Percentiles rank a stretch among this genome's conserved stretches.
Conservation (phyloP, 2,113 vertebrate species). For the Lethenteron camtschaticum region DNA sequence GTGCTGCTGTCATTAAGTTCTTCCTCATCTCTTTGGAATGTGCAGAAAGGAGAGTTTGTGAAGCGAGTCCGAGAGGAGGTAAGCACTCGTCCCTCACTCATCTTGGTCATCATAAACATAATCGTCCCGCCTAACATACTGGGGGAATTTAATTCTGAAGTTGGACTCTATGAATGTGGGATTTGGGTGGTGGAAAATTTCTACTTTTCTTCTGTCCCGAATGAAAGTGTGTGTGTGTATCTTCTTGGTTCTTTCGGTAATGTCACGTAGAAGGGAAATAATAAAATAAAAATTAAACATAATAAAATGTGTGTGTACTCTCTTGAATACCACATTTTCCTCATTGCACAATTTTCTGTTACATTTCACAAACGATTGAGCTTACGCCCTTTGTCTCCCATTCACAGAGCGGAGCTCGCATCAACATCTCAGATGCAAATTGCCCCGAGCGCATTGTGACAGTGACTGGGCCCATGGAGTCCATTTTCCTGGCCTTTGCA, state of each 20-base stretch:
- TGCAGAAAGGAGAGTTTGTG: constrained; percentile 4
- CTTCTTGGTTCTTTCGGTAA: too few species aligned
- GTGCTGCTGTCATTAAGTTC: too few species aligned
- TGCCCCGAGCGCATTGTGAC: constrained; percentile 3
- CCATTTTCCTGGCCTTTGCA: constrained; percentile 4
- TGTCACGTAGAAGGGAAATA: too few species aligned
- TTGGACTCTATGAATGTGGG: too few species aligned
- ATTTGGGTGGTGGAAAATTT: not conserved
- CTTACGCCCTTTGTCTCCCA: too few species aligned
- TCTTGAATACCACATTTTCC: not conserved
- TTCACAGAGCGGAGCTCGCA: not conserved
- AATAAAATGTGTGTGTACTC: not conserved
- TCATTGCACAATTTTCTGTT: not conserved
- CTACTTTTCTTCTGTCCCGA: not conserved
- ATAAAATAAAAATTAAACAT: too few species aligned
- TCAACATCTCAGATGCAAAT: constrained; percentile 5
- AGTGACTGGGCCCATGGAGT: not conserved
- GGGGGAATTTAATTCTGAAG: too few species aligned
- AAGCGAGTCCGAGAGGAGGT: constrained; percentile 3
- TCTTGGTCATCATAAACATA: too few species aligned
- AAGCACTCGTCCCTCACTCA: too few species aligned
- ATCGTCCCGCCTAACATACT: too few species aligned
- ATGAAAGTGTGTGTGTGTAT: not conserved
- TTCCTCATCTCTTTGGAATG: too few species aligned
- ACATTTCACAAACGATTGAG: not conserved